phyloP scores from a whole-genome alignment of 2,113 vertebrate species.

The human (Homo sapiens) region DNA sequence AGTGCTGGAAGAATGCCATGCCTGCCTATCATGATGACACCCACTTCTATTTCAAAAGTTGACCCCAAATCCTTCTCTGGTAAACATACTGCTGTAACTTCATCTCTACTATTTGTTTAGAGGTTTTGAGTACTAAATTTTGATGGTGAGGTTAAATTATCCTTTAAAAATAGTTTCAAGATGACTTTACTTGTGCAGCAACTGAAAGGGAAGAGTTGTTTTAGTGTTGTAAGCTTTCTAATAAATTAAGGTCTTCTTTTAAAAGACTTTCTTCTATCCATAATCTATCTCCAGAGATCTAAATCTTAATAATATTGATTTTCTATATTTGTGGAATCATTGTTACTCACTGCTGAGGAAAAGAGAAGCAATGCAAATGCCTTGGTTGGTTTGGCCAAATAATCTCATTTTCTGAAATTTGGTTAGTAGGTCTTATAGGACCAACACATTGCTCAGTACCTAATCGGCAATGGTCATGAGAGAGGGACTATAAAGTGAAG shows the following conservation, averaged over 20 bases:
- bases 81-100: conserved; percentile 23
- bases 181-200: neutral
- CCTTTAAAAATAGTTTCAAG: conserved; percentile 53
- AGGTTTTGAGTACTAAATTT: conserved; percentile 57
- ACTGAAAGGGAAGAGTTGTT: neutral
- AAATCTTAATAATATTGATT: neutral
- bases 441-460: neutral
- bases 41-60: neutral
- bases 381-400: neutral
- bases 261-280: neutral
- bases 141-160: conserved; percentile 8
- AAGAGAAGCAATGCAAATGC: neutral
- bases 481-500: neutral
- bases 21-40: neutral
- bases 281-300: neutral
- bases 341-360: neutral
- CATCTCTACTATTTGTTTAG: conserved; percentile 54
- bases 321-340: neutral
- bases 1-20: too few relatives aligned
- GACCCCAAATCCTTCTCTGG: neutral
- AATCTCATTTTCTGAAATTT: conserved; percentile 1
- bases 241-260: neutral
- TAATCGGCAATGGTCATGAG: neutral
- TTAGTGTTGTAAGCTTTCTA: neutral
- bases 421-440: neutral